A percentile compares a stretch with the other conserved stretches of the same genome.
Conservation (phyloP, 1,140 invertebrate genomes). For the Aphelinus atriplicis region DNA sequence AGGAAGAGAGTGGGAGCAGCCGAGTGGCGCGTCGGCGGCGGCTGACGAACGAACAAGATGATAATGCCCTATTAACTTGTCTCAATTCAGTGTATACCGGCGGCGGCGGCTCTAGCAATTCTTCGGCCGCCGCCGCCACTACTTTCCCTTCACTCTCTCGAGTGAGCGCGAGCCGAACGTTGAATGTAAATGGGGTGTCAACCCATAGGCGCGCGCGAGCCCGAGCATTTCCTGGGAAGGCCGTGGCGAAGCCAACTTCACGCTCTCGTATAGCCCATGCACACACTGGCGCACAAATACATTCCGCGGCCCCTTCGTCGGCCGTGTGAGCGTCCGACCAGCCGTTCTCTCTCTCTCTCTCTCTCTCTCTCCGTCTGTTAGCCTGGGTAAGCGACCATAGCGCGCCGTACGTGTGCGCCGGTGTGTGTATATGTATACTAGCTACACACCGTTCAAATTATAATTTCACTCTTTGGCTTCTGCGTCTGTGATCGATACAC, state of each 20-base stretch:
- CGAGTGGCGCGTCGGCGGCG: too few relatives aligned
- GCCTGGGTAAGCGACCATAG: too few relatives aligned
- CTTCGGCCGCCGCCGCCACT: not conserved
- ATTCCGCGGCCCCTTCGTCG: not conserved
- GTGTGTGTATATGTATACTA: not conserved
- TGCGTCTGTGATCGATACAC: too few relatives aligned
- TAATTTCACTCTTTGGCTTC: conserved; percentile 17
- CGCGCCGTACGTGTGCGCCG: not conserved
- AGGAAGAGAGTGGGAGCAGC: too few relatives aligned
- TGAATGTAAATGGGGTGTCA: conserved; percentile 23
- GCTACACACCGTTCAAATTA: conserved; percentile 21
- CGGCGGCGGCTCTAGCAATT: not conserved
- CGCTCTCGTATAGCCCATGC: not conserved
- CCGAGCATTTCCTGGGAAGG: conserved; percentile 34
- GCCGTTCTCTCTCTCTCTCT: not conserved
- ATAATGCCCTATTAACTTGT: conserved; percentile 41
- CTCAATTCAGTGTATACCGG: conserved; percentile 16
- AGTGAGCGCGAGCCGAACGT: not conserved
- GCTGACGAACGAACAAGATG: conserved; percentile 28
- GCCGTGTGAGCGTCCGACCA: not conserved
- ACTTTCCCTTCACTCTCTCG: conserved; percentile 39
- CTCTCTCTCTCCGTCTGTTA: too few relatives aligned
- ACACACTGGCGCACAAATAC: not conserved
- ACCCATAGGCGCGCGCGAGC: conserved; percentile 11
- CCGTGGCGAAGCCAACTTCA: not conserved